Evolutionary conservation across 2,113 vertebrate genomes (phyloP).

Genomic region (Orycteropus afer): DNA sequence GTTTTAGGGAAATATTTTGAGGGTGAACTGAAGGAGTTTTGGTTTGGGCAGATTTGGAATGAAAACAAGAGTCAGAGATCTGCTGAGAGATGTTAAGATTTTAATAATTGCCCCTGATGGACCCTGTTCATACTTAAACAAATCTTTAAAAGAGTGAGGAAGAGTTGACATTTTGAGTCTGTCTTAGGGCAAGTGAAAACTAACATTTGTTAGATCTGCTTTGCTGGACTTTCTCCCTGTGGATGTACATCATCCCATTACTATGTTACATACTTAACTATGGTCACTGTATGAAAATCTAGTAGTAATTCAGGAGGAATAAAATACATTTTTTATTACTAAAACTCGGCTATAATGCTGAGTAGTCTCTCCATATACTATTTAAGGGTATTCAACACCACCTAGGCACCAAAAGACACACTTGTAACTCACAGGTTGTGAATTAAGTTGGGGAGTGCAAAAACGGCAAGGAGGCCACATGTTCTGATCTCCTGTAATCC

Average conservation of each 20-base stretch:
- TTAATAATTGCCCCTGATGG: background rate
- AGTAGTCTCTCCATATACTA: background rate
- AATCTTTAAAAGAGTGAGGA: background rate
- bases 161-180: background rate
- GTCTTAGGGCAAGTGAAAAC: background rate
- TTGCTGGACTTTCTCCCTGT: background rate
- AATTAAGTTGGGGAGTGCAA: background rate
- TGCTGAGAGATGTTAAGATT: background rate
- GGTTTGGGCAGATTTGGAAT: background rate
- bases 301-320: background rate
- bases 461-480: too few relatives aligned
- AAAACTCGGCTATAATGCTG: background rate
- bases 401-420: background rate
- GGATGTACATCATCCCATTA: background rate
- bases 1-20: slow-evolving; percentile 19
- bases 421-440: background rate
- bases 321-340: background rate
- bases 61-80: background rate
- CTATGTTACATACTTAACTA: background rate
- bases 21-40: background rate
- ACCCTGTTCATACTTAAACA: background rate
- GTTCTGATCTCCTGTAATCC: too few relatives aligned
- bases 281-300: background rate
- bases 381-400: background rate
- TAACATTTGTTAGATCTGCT: background rate